phyloP scores from a whole-genome alignment of 2,113 vertebrate genomes.

The Pygoscelis adeliae region DNA sequence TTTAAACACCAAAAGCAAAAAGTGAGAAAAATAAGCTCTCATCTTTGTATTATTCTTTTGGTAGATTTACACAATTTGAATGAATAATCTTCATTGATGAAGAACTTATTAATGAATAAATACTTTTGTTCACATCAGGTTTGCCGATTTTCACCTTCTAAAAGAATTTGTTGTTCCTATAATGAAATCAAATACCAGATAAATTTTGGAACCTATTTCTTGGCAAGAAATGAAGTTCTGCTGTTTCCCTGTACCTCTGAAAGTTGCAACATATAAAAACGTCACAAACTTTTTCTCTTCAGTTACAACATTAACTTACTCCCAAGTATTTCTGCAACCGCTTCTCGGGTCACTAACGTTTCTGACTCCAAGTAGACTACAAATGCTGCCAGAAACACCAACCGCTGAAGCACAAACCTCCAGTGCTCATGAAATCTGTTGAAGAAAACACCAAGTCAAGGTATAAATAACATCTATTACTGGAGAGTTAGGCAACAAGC shows the following conservation, averaged over 20 bases:
- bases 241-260: background rate
- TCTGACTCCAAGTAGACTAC: constrained; percentile 94
- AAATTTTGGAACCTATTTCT: background rate
- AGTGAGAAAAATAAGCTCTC: background rate
- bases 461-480: background rate
- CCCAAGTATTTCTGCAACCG: constrained; percentile 90
- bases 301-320: constrained; percentile 79
- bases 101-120: background rate
- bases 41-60: background rate
- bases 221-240: background rate
- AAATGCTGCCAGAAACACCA: constrained; percentile 91
- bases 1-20: background rate
- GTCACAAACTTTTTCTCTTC: background rate
- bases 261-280: background rate
- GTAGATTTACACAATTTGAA: background rate
- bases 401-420: constrained; percentile 94
- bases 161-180: background rate
- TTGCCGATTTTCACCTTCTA: background rate
- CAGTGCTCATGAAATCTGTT: constrained; percentile 96
- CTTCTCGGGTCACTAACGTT: constrained; percentile 89
- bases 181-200: background rate
- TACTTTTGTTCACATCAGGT: background rate
- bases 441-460: background rate
- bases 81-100: background rate
- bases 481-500: background rate